Base-by-base conservation (phyloP, 2,888 invertebrate genomes). In the Mechanitis messenoides region DNA sequence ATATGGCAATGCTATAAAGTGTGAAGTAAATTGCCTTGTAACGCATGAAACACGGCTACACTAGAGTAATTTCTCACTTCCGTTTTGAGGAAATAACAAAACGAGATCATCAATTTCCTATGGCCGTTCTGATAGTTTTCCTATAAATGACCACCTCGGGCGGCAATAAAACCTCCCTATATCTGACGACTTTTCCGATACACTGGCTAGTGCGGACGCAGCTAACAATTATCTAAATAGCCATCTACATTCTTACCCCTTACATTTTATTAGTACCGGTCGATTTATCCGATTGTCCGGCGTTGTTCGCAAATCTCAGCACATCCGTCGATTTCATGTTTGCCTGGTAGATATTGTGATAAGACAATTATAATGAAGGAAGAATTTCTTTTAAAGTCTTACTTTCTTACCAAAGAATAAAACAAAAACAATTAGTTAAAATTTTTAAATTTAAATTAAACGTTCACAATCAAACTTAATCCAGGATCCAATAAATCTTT, bases 191-290 rank as follows among this genome's bases (percentile, higher is more conserved):
- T 81, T 86, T 90, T 90, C 89, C 89, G 79, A 90, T 89, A 90
- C 88, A 90, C 85, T 87, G 75, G 73, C 72, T 72, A 76, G 74
- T 83, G 84, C 85, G 77, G 81, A 85, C 85, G 74, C 74, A 79
- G 86, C 85, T 77, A 84, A 88, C 90, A 91, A 91, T 91, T 91
- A 91, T 91, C 91, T 91, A 90, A 91, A 91, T 91, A 87, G 90
- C 89, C 84, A 91, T 91, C 90, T 90, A 85, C 87, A 88, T 90
- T 90, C 87, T 88, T 89, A 89, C 90, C 90, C 87, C 90, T 90
- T 87, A 87, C 81, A 86, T 90, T 90, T 90, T 90, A 89, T 90
- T 90, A 90, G 87, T 88, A 86, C 88, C 88, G 90, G 89, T 87
- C 91, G 89, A 90, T 90, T 89, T 90, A 87, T 86, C 87, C 83